These are phyloP conservation scores for Nycticorax nycticorax DNA, from an alignment of 2,113 vertebrate genomes.

Conservation along the genomic window DNA sequence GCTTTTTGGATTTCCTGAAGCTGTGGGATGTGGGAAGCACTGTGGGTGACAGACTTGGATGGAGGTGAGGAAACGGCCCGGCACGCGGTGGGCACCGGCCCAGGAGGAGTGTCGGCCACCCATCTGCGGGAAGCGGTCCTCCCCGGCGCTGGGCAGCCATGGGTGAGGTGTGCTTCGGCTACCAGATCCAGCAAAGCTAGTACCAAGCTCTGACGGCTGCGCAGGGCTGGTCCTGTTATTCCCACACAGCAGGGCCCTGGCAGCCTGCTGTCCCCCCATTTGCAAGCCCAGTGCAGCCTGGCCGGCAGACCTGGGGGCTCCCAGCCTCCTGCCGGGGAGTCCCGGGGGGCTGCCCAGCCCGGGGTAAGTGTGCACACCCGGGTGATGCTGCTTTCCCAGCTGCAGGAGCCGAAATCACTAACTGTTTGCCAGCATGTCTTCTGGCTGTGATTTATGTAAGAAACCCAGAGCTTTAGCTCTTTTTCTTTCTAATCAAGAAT, in stretches of 20 bases:
- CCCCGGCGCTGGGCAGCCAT: neutral
- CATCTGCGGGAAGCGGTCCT: neutral
- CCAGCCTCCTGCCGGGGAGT: neutral
- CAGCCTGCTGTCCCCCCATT: rapidly evolving
- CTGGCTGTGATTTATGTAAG: neutral
- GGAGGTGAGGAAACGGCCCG: neutral
- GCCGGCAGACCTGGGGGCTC: neutral
- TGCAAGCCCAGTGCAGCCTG: neutral
- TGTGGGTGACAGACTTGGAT: slow-evolving; percentile 37
- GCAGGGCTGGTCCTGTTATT: neutral
- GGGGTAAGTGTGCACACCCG: rapidly evolving
- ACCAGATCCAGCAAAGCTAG: neutral
- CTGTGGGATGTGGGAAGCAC: slow-evolving; percentile 35
- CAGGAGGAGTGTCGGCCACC: neutral
- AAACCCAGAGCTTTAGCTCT: neutral
- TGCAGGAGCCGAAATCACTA: neutral
- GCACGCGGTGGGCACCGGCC: neutral
- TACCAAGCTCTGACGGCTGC: neutral
- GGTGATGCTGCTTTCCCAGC: neutral
- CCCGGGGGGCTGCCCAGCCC: neutral
- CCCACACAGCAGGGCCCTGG: neutral
- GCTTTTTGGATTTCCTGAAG: slow-evolving; percentile 44
- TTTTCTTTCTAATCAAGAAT: neutral
- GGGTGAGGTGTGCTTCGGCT: neutral
- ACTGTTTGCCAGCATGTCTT: neutral